Conservation (phyloP, 2,797 vertebrate genomes). For the Choloepus didactylus region DNA sequence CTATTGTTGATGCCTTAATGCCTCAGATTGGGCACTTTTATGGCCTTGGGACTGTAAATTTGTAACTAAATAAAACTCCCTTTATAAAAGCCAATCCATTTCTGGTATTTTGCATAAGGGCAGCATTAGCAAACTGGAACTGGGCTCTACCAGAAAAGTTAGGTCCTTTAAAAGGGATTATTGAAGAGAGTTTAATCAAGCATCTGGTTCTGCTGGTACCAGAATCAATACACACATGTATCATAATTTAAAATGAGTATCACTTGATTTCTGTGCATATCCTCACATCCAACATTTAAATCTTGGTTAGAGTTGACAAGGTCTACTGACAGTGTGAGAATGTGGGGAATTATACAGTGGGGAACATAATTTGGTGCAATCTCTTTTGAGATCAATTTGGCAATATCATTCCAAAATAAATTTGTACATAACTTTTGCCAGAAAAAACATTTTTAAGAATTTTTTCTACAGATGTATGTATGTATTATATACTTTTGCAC, state of each 20-base stretch:
- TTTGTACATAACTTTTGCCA: background rate
- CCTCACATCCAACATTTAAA: background rate
- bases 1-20: too few species aligned
- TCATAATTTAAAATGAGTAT: background rate
- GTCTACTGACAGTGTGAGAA: background rate
- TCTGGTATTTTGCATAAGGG: too few species aligned
- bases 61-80: too few species aligned
- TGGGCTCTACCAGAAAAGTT: background rate
- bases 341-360: background rate
- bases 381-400: background rate
- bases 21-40: too few species aligned
- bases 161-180: background rate
- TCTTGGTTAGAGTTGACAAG: background rate
- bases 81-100: too few species aligned
- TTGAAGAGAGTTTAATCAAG: background rate
- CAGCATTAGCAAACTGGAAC: too few species aligned
- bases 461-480: background rate
- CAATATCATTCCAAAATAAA: background rate
- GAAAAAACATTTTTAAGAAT: background rate
- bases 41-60: too few species aligned
- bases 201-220: background rate
- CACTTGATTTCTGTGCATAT: background rate
- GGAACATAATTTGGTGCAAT: background rate
- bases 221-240: background rate
- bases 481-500: background rate